Base-by-base conservation (phyloP, 2,888 invertebrate genomes). In the Mayetiola destructor region DNA sequence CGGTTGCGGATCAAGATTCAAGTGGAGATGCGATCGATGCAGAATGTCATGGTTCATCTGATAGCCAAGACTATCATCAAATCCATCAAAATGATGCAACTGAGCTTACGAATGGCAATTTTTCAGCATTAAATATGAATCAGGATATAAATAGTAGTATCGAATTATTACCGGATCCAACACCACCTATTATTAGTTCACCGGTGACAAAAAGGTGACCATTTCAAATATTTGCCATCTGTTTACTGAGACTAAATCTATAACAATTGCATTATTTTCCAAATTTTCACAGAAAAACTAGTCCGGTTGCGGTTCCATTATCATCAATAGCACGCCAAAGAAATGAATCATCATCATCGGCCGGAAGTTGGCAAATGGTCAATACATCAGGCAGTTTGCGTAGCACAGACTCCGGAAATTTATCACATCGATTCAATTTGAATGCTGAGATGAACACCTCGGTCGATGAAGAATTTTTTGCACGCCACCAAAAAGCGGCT, bases 311-410 rank as follows among this genome's bases (percentile, higher is more conserved):
- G 16, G 81, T 82, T 61, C 82, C 82, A 52, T 71, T 74, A 55
- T 66, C 66, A 21, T 56, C 58, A 27, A 61, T 59, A 58, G 57
- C 18, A 18, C 75, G 81, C 32, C 77, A 79, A 63, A 73, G 79
- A 27, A 77, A 80, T 61, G 80, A 81, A 62, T 77, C 77, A 1
- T 70, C 72, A 55, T 79, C 80, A 14, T 78, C 76, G 61, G 73
- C 74, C 52, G 80, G 79, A 57, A 83, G 83, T 63, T 84, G 84
- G 84, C 82, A 82, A 67, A 76, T 84, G 66, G 80, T 84, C 59
- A 79, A 80, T 10, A 80, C 79, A 9, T 79, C 81, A 10, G 84
- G 84, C 18, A 84, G 83, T 66, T 66, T 80, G 48, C 69, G 77
- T 21, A 77, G 77, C 48, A 75, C 78, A 8, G 74, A 76, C 4